Conservation (phyloP, 2,888 invertebrate genomes). For the Pilophorus perplexus region DNA sequence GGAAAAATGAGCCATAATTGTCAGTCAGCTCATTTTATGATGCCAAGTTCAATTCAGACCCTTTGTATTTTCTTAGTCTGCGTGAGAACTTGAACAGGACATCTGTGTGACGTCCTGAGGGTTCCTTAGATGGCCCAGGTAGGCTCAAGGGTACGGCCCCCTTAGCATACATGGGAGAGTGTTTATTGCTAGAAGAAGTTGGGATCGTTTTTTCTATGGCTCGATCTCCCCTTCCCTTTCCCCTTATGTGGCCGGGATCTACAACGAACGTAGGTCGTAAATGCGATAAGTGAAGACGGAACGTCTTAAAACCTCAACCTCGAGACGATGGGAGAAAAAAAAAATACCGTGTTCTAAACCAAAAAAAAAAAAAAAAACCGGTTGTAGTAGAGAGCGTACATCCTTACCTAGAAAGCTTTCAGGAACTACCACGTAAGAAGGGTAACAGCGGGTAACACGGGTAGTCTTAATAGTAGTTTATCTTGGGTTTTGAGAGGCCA, state of each 20-base stretch:
- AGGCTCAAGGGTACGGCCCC: not conserved
- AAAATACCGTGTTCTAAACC: slow-evolving; percentile 16
- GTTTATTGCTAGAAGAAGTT: slow-evolving; percentile 34
- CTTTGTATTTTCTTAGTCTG: too few relatives aligned
- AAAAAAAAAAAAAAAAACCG: slow-evolving; percentile 16
- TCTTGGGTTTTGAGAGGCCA: slow-evolving; percentile 4
- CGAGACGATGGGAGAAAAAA: slow-evolving; percentile 12
- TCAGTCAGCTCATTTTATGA: slow-evolving; percentile 17
- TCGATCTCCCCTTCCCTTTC: not conserved
- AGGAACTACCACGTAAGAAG: slow-evolving; percentile 14
- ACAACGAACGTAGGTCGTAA: slow-evolving; percentile 24
- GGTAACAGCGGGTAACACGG: slow-evolving; percentile 26
- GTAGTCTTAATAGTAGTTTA: slow-evolving; percentile 35
- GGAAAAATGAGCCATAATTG: too few relatives aligned
- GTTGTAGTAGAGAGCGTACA: slow-evolving; percentile 25
- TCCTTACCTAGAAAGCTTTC: slow-evolving; percentile 13
- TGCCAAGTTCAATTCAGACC: slow-evolving; percentile 5
- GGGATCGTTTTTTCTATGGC: slow-evolving; percentile 1
- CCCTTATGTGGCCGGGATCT: not conserved
- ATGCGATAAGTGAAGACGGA: slow-evolving; percentile 18
- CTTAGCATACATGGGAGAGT: slow-evolving; percentile 34
- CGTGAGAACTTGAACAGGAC: slow-evolving; percentile 13
- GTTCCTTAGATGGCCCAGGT: slow-evolving; percentile 8
- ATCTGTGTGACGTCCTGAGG: not conserved
- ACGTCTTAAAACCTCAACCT: slow-evolving; percentile 18